These are phyloP conservation scores for Gastrophryne carolinensis DNA, from an alignment of 2,797 vertebrate species.

Conservation along the genomic window DNA sequence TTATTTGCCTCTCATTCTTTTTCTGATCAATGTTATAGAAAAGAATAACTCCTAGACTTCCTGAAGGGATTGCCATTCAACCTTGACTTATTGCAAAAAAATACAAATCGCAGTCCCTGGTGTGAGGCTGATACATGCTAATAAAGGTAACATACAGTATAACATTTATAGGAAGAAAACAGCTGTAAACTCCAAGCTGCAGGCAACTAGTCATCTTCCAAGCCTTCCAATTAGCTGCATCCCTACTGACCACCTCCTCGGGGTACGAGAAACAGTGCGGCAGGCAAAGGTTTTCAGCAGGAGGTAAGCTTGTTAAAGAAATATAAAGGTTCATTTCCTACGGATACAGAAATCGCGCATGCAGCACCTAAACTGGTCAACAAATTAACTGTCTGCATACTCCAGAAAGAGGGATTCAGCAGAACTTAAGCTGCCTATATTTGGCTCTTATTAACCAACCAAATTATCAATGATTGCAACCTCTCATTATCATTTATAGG, in stretches of 20 bases:
- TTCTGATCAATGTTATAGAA: slow-evolving; percentile 16
- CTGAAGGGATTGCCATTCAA: slow-evolving; percentile 29
- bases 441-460: neutral
- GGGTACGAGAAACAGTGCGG: slow-evolving; percentile 17
- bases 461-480: neutral
- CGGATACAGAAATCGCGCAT: slow-evolving; percentile 40
- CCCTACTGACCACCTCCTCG: slow-evolving; percentile 45
- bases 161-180: slow-evolving; percentile 43
- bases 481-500: too few species aligned
- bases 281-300: slow-evolving; percentile 31
- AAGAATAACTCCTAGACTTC: slow-evolving; percentile 18
- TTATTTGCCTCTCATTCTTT: slow-evolving; percentile 9
- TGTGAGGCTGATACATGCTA: slow-evolving; percentile 39
- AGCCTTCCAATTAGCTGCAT: slow-evolving; percentile 40
- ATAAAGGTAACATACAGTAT: slow-evolving; percentile 47
- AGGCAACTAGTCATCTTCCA: slow-evolving; percentile 46
- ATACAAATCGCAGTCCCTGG: slow-evolving; percentile 29
- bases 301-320: slow-evolving; percentile 40
- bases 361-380: slow-evolving; percentile 20
- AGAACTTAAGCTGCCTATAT: neutral
- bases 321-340: slow-evolving; percentile 45
- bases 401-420: neutral
- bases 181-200: slow-evolving; percentile 43
- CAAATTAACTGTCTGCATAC: slow-evolving; percentile 5
- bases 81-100: slow-evolving; percentile 28